Evolutionary conservation across 2,113 vertebrate genomes (phyloP).

Genomic region (Petaurus breviceps): DNA sequence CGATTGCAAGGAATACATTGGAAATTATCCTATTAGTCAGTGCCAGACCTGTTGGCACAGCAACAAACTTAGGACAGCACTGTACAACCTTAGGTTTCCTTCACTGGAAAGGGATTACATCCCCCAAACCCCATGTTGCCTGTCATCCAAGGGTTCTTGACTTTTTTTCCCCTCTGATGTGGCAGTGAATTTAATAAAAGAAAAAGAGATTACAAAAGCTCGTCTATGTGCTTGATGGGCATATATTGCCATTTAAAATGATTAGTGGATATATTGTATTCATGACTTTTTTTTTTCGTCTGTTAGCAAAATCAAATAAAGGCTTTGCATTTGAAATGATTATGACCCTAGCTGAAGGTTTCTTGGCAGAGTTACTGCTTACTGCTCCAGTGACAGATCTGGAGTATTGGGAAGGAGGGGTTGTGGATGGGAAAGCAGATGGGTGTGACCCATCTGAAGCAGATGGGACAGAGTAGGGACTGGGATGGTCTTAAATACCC

Average conservation of each 20-base stretch:
- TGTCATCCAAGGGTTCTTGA: neutral
- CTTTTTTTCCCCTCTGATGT: neutral
- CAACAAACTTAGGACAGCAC: rapidly evolving
- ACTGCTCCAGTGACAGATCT: neutral
- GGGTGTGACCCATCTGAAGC: too few relatives aligned
- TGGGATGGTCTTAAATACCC: neutral
- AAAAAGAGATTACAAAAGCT: neutral
- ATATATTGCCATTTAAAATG: neutral
- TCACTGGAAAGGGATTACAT: neutral
- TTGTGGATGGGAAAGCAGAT: neutral
- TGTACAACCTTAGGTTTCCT: neutral
- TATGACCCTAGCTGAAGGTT: neutral
- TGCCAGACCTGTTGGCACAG: neutral
- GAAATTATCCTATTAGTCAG: rapidly evolving
- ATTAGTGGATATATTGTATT: neutral
- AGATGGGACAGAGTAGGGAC: too few relatives aligned
- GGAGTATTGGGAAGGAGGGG: neutral
- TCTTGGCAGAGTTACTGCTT: neutral
- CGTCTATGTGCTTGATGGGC: neutral
- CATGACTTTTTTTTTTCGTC: neutral
- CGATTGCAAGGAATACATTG: neutral
- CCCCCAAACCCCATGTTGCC: neutral
- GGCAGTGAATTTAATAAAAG: neutral
- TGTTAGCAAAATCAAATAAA: neutral
- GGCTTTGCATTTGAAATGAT: conserved; percentile 10